These are phyloP conservation scores for Xenops minutus DNA, from an alignment of 2,797 vertebrate species.

Conservation along the genomic window DNA sequence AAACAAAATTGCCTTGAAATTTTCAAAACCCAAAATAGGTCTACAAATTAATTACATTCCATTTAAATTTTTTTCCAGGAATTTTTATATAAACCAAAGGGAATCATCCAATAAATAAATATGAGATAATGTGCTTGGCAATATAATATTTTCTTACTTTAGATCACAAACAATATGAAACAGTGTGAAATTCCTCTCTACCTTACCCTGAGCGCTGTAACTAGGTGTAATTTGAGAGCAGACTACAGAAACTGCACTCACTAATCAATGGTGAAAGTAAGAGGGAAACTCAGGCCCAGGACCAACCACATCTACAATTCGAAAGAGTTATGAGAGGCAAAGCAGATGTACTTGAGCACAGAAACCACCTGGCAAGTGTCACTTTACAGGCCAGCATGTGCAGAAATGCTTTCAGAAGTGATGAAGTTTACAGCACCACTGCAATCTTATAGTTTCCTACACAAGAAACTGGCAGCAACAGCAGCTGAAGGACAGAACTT, in stretches of 20 bases:
- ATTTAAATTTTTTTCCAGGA: background rate
- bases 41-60: background rate
- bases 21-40: background rate
- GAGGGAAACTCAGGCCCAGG: background rate
- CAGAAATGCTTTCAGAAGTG: constrained; percentile 30
- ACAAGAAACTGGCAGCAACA: background rate
- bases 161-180: background rate
- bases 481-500: background rate
- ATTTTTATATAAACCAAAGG: background rate
- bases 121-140: background rate
- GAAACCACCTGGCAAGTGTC: constrained; percentile 31
- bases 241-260: background rate
- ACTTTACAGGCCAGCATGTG: constrained; percentile 10
- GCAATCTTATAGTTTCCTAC: background rate
- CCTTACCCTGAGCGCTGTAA: background rate
- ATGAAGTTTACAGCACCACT: constrained; percentile 4
- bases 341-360: background rate
- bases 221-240: background rate
- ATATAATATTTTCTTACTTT: background rate
- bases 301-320: background rate
- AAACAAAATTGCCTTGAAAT: background rate
- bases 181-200: background rate
- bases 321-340: background rate
- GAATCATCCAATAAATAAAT: background rate
- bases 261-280: background rate